Percentiles rank a stretch among this genome's conserved stretches.
phyloP scores from a whole-genome alignment of 1,140 invertebrate genomes.

The Lepidostoma basale region DNA sequence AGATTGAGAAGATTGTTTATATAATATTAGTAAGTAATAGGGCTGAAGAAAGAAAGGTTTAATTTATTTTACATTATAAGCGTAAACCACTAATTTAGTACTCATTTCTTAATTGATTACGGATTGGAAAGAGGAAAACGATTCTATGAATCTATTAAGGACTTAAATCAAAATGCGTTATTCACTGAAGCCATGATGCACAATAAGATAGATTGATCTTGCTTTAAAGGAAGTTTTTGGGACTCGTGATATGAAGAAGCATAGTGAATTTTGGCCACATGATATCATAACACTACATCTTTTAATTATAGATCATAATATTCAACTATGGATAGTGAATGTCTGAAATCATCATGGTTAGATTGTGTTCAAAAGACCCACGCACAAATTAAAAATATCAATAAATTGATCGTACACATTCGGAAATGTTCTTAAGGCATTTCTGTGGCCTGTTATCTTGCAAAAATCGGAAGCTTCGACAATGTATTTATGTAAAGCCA shows the following conservation, averaged over 20 bases:
- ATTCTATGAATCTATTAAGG: constrained; percentile 38
- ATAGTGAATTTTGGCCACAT: constrained; percentile 37
- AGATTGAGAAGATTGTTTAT: constrained; percentile 8
- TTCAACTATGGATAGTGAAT: not conserved
- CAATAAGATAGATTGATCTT: constrained; percentile 34
- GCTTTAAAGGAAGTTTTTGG: constrained; percentile 36
- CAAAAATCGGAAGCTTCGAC: constrained; percentile 19
- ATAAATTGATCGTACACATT: not conserved
- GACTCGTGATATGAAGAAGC: constrained; percentile 44
- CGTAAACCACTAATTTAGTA: constrained; percentile 35
- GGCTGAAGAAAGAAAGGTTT: constrained; percentile 37
- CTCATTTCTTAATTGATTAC: constrained; percentile 3
- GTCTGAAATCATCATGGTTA: constrained; percentile 1
- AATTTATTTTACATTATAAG: constrained; percentile 41
- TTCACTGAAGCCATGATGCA: constrained; percentile 47
- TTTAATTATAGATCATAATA: not conserved
- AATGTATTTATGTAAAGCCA: constrained; percentile 39
- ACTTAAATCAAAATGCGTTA: constrained; percentile 39
- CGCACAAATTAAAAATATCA: not conserved
- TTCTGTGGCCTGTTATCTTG: constrained; percentile 1
- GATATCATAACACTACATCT: constrained; percentile 30
- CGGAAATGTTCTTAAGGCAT: not conserved
- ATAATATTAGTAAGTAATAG: not conserved
- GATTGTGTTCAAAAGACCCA: constrained; percentile 1
- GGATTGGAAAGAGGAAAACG: constrained; percentile 31